Conservation (phyloP, 2,797 vertebrate species). For the Petrocephalus sullivani region DNA sequence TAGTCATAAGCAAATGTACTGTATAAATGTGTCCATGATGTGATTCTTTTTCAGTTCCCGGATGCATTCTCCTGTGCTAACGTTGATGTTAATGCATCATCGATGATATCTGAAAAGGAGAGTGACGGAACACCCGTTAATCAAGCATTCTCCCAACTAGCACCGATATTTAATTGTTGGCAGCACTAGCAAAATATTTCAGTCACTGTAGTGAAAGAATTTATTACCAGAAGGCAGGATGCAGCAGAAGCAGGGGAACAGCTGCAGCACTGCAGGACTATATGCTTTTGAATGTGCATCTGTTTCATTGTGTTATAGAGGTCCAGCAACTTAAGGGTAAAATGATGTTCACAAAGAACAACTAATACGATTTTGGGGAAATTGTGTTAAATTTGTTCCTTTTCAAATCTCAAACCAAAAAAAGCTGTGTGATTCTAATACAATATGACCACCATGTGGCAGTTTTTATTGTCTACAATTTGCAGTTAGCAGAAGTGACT, state of each 20-base stretch:
- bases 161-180: neutral
- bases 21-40: conserved; percentile 28
- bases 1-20: neutral
- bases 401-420: neutral
- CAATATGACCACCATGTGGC: neutral
- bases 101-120: conserved; percentile 70
- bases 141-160: neutral
- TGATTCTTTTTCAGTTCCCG: conserved; percentile 58
- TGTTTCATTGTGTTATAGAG: neutral
- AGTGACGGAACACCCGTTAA: neutral
- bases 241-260: neutral
- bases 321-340: neutral
- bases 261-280: neutral
- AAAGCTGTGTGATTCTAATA: neutral
- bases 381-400: neutral
- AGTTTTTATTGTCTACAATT: neutral
- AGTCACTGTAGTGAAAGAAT: neutral
- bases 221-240: neutral
- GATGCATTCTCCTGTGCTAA: conserved; percentile 55
- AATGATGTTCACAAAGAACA: neutral
- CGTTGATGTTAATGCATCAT: conserved; percentile 61
- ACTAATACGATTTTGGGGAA: neutral
- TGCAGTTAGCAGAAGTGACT: neutral
- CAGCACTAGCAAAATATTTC: neutral
- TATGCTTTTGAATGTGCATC: neutral